phyloP scores from a whole-genome alignment of 2,797 vertebrate genomes.

The Pseudotriccus pelzelni region DNA sequence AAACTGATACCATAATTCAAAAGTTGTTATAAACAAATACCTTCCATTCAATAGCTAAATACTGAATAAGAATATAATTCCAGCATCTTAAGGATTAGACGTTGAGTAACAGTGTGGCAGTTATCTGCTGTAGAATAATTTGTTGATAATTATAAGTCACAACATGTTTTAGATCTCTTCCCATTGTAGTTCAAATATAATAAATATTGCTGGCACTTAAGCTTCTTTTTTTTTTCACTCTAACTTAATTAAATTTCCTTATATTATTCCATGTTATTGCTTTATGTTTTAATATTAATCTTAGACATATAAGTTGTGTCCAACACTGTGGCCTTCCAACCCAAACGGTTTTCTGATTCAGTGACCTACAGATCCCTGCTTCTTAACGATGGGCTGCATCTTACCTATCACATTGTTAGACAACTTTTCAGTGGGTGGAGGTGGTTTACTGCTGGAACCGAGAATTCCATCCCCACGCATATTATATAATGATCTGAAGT shows the following conservation, averaged over 20 bases:
- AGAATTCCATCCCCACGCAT: not conserved
- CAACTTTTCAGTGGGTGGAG: not conserved
- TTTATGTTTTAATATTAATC: not conserved
- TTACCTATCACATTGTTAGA: accelerated
- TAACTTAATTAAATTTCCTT: not conserved
- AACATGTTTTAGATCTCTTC: not conserved
- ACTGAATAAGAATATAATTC: not conserved
- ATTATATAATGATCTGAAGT: not conserved
- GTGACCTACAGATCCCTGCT: not conserved
- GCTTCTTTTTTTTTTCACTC: not conserved
- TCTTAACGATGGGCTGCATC: accelerated
- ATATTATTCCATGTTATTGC: not conserved
- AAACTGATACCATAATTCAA: not conserved
- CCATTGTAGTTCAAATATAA: not conserved
- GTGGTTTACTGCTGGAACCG: accelerated
- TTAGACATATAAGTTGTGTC: not conserved
- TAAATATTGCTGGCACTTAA: not conserved
- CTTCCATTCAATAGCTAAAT: not conserved
- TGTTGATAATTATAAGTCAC: not conserved
- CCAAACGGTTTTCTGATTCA: not conserved
- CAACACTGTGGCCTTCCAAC: not conserved
- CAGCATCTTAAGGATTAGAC: not conserved
- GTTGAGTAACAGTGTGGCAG: not conserved
- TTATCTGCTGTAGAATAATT: not conserved
- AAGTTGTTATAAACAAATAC: not conserved